Base-by-base conservation (phyloP, 2,888 invertebrate species). In the Melinaea menophilus region DNA sequence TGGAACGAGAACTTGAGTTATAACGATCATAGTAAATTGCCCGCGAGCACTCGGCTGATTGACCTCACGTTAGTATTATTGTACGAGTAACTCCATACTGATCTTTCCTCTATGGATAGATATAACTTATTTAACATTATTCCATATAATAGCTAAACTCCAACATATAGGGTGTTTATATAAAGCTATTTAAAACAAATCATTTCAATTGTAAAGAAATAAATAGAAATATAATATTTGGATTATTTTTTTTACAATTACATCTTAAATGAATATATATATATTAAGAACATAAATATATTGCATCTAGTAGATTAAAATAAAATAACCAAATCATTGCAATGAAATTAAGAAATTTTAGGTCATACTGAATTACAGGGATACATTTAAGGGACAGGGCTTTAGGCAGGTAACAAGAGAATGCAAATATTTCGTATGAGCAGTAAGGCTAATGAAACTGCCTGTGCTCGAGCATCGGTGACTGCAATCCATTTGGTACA, bases 11-110 rank as follows among this genome's bases (percentile, higher is more conserved):
- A 67, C 22, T 67, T 61, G 67, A 67, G 69, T 69, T 71, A 70
- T 72, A 73, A 69, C 67, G 66, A 70, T 72, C 68, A 67, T 72
- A 61, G 66, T 68, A 71, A 71, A 73, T 73, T 71, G 73, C 70
- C 70, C 67, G 69, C 65, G 71, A 70, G 67, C 72, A 67, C 70
- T 69, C 71, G 67, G 61, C 63, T 73, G 72, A 75, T 75, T 73
- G 73, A 67, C 64, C 67, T 63, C 67, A 55, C 63, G 41, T 59
- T 56, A 66, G 64, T 64, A 64, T 66, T 67, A 68, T 70, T 69
- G 22, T 22, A 22, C 22, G 22, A 22, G 70, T 68, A 68, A 67
- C 56, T 55, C 65, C 31, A 51, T 31, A 51, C 51, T 51, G 5
- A 22, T 1, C 51, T 51, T 31, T 22, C 7, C 51, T 31, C 31